Base-by-base conservation (phyloP, 2,797 vertebrate genomes). In the Perdix hodgsoniae region DNA sequence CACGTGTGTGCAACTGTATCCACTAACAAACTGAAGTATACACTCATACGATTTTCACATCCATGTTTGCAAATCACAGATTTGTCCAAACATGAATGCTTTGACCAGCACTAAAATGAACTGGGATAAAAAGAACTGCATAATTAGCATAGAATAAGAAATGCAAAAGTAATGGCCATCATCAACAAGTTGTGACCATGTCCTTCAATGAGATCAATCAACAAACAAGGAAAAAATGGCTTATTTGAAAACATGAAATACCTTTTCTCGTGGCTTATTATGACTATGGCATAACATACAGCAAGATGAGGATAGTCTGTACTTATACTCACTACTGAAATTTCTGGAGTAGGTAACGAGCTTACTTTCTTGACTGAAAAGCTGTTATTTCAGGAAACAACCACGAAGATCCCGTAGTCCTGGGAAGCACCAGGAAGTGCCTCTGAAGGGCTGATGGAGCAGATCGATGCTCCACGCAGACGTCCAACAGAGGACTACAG, bases 391-490 rank as follows among this genome's bases (percentile, higher is more conserved):
- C 66, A 80, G 35, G 22, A 76, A 76, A 26, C 14, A 63, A 64
- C 23, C 4, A 77, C 3, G 50, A 29, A 29, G 50, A 67, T n/a
- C 10, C 61, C 12, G 5, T 19, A 59, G 60, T 12, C n/a, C 14
- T 13, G 23, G 19, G 45, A 70, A 61, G 47, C 42, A 37, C 13
- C 39, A 67, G 33, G 24, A 86, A 7, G 8, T 77, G n/a, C 5
- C 24, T 31, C 27, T 0, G 2, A 27, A 45, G 0, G 4, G 8
- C 17, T 61, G 37, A 44, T 0, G 1, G 1, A 49, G 47, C 1
- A 11, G 6, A 14, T 4, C 2, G 1, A 31, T 31, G 42, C 29
- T 70, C 69, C 60, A 73, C 59, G 27, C 0, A 3, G 47, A 26
- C 18, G 9, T 73, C 33, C 67, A 57, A 66, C 19, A 39, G 23